Percentiles rank a stretch among this genome's conserved stretches.
Conservation (phyloP, 2,797 vertebrate species). For the Sus cebifrons region DNA sequence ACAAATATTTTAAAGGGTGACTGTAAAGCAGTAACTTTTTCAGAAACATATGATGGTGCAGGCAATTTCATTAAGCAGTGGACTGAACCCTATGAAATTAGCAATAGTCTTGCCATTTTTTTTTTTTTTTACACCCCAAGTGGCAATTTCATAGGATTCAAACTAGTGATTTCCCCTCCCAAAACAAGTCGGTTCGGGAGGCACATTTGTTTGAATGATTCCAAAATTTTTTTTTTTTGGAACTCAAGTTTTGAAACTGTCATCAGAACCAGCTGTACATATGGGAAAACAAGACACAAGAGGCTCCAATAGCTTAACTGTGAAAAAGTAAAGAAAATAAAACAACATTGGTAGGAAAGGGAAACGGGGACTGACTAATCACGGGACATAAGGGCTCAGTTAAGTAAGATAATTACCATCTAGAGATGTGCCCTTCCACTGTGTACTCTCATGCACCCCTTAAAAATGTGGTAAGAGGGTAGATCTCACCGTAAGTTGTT, state of each 20-base stretch:
- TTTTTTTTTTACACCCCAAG: neutral
- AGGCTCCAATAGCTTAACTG: neutral
- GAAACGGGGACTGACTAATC: accelerated
- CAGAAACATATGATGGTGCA: neutral
- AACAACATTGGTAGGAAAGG: accelerated
- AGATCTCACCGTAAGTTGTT: no score
- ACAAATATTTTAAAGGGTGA: neutral
- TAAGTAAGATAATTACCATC: neutral
- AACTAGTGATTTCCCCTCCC: neutral
- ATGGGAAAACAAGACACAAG: neutral
- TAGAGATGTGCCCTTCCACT: neutral
- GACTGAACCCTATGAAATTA: neutral
- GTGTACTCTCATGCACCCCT: accelerated
- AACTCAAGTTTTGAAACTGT: neutral
- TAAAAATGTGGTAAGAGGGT: neutral
- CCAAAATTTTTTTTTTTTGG: neutral
- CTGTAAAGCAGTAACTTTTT: neutral
- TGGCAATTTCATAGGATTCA: neutral
- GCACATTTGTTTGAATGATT: neutral
- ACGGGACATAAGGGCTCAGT: neutral
- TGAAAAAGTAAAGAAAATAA: neutral
- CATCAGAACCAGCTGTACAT: neutral
- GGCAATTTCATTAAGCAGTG: neutral
- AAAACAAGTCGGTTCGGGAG: neutral
- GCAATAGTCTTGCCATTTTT: neutral